phyloP scores from a whole-genome alignment of 2,797 vertebrate genomes.

The Malurus splendens region DNA sequence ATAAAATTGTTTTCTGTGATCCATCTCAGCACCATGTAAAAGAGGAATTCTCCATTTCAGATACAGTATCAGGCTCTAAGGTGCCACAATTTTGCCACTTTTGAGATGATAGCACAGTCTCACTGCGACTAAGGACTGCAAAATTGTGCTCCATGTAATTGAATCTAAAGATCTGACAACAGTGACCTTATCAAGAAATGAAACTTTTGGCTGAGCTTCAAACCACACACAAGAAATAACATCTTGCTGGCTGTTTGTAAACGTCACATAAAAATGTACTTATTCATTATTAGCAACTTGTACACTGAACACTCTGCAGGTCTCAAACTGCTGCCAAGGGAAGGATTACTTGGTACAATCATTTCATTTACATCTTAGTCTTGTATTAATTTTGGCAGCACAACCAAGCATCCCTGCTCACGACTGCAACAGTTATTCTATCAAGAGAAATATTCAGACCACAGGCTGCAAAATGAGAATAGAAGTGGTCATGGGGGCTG shows the following conservation, averaged over 20 bases:
- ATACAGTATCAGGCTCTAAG: background rate
- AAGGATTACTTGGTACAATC: background rate
- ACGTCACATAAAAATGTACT: slow-evolving; percentile 28
- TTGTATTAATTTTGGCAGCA: slow-evolving; percentile 27
- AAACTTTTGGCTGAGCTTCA: slow-evolving; percentile 29
- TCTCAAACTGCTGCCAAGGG: slow-evolving; percentile 23
- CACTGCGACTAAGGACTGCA: slow-evolving; percentile 1
- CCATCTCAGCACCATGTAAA: fast-evolving
- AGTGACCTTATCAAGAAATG: slow-evolving; percentile 49
- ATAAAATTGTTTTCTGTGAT: background rate
- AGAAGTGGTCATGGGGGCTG: background rate
- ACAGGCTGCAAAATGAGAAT: background rate
- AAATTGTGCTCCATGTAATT: slow-evolving; percentile 29
- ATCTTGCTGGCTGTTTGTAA: slow-evolving; percentile 41
- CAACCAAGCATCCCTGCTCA: background rate
- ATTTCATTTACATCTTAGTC: slow-evolving; percentile 46
- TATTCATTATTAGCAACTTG: slow-evolving; percentile 56
- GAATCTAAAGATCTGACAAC: slow-evolving; percentile 32
- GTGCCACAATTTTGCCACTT: background rate
- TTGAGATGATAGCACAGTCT: background rate
- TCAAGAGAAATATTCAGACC: background rate
- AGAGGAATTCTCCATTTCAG: background rate
- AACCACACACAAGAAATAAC: slow-evolving; percentile 13
- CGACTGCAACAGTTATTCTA: background rate
- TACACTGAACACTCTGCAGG: slow-evolving; percentile 11